Percentiles rank a stretch among this genome's conserved stretches.
Evolutionary conservation across 2,113 vertebrate species (phyloP).

Genomic region (Dendrocopos noguchii): DNA sequence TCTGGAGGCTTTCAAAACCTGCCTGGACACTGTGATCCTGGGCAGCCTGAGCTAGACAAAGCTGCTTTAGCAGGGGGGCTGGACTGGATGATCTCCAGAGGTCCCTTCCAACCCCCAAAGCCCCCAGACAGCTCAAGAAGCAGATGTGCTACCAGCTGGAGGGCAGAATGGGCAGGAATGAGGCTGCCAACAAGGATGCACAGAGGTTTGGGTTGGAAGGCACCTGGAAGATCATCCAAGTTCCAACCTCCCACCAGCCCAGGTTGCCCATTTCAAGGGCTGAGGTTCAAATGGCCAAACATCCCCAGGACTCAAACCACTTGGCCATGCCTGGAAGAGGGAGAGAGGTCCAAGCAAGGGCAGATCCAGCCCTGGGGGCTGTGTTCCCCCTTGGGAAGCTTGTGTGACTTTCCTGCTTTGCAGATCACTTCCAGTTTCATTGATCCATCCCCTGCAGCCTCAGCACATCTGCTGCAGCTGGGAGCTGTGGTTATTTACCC

Average conservation of each 20-base stretch:
- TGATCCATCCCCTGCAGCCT: conserved; percentile 50
- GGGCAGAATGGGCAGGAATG: accelerated
- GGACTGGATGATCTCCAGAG: no score
- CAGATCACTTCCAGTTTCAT: not conserved
- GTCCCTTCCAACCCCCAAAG: not conserved
- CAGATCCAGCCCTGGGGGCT: not conserved
- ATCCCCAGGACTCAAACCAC: not conserved
- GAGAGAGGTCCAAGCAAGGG: not conserved
- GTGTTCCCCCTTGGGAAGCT: not conserved
- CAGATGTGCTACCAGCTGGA: not conserved
- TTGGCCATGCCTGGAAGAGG: not conserved
- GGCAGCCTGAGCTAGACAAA: no score
- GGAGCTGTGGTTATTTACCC: conserved; percentile 26
- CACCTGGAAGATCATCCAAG: no score
- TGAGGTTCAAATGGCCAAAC: not conserved
- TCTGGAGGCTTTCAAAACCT: no score
- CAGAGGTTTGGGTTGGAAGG: no score
- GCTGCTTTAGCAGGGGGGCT: no score
- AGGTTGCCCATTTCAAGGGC: no score
- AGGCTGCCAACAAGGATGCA: not conserved
- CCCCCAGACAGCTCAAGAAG: not conserved
- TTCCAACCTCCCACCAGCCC: no score
- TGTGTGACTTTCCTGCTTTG: not conserved
- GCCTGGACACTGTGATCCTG: no score
- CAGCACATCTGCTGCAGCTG: conserved; percentile 50